Percentiles rank a stretch among this genome's conserved stretches.
Conservation (phyloP, 35 echinoderm and acorn worm genomes). For the Apostichopus parvimensis region DNA sequence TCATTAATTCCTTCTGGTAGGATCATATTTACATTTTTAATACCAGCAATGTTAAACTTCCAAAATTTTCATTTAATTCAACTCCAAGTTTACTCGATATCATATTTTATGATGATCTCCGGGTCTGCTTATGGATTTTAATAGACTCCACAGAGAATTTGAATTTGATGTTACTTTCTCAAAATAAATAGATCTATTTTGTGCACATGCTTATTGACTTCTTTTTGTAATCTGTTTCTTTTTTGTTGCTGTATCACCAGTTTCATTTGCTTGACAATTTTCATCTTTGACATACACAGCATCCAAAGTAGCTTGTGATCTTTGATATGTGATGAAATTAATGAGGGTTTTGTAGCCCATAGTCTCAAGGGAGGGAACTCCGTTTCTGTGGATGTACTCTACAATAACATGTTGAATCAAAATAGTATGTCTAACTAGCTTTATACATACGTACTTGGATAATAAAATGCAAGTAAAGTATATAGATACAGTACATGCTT, state of each 20-base stretch:
- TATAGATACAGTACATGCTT: too few relatives aligned
- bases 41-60: slow-evolving; percentile 16
- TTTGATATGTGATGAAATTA: too few relatives aligned
- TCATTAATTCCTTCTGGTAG: slow-evolving; percentile 26
- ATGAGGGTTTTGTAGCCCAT: too few relatives aligned
- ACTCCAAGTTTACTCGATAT: not conserved
- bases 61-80: slow-evolving; percentile 29
- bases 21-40: not conserved
- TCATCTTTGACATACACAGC: too few relatives aligned
- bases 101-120: not conserved
- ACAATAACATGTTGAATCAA: too few relatives aligned
- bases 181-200: slow-evolving; percentile 25
- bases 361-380: too few relatives aligned
- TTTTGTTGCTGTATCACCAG: not conserved
- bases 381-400: too few relatives aligned
- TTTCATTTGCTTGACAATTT: not conserved
- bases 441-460: too few relatives aligned
- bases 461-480: too few relatives aligned
- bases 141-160: too few relatives aligned
- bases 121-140: not conserved
- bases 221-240: slow-evolving; percentile 33
- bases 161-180: not conserved
- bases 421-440: too few relatives aligned
- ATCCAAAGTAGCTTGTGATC: too few relatives aligned
- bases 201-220: slow-evolving; percentile 18